Evolutionary conservation across 2,888 invertebrate species (phyloP), one percentile per base, ranked within the genome.

Genomic region (Chrysina gloriosa): DNA sequence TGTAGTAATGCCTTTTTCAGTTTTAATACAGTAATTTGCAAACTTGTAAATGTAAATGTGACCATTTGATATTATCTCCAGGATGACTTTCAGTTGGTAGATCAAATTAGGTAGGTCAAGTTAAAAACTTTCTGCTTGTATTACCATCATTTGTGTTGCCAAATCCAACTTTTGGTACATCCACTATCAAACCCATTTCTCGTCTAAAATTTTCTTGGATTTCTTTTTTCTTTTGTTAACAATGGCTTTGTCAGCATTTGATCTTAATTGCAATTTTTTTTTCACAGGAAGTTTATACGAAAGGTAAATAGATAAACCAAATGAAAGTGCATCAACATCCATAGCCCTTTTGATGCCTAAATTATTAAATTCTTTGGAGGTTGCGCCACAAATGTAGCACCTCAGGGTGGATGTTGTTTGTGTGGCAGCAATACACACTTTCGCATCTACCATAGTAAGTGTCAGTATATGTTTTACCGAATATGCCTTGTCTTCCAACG

Each of bases 261-360:
- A 31, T 69, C 72, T 67, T 7, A 56, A 27, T 70, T 77, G 75
- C 75, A 77, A 78, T 69, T 76, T 77, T n/a, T n/a, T n/a, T 61
- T 76, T 75, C 36, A 78, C 31, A 5, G 75, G 71, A 7, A 79
- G 58, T 65, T 78, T 78, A 63, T 81, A 79, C 11, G 77, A 54
- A 6, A 81, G 19, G 71, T 80, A 65, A 21, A 75, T 63, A 11
- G 77, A 78, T n/a, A 78, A 58, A n/a, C 77, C 77, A 61, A 78
- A 77, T 65, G 75, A 65, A 3, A 77, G 16, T 21, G 73, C 64
- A 21, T 74, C 71, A 25, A 45, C 42, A 45, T 75, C 72, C 42
- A 27, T 66, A 65, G 69, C 48, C 7, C 42, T 69, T 16, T 23
- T 70, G 25, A n/a, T 42, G 11, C 63, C 39, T 34, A 74, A 61